phyloP scores from a whole-genome alignment of 2,113 vertebrate species.

The Porphyrio hochstetteri region DNA sequence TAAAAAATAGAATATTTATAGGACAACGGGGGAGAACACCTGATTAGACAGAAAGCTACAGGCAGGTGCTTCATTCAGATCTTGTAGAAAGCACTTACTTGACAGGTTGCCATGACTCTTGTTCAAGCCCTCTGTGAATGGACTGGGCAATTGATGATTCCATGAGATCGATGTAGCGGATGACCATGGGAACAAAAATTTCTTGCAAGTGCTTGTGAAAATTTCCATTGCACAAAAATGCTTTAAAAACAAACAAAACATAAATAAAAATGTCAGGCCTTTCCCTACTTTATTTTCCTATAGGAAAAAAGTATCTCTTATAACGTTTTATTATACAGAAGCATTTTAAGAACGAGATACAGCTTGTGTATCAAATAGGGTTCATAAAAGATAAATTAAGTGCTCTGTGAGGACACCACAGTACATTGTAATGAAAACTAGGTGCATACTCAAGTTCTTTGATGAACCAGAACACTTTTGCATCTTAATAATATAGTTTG shows the following conservation, averaged over 20 bases:
- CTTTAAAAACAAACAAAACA: conserved; percentile 77
- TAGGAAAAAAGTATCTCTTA: background rate
- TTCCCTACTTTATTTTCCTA: background rate
- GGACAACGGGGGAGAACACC: conserved; percentile 54
- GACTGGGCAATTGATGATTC: conserved; percentile 98
- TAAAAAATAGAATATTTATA: conserved; percentile 73
- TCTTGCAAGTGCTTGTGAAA: conserved; percentile 98
- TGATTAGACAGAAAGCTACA: conserved; percentile 42
- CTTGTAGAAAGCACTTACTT: conserved; percentile 81
- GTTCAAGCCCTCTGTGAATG: conserved; percentile 94
- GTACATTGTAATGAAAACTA: background rate
- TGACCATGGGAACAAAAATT: conserved; percentile 90
- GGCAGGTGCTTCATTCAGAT: background rate
- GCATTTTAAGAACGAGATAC: background rate
- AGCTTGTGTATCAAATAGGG: background rate
- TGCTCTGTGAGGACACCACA: background rate
- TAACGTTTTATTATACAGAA: background rate
- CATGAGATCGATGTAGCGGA: conserved; percentile 98
- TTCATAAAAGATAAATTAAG: background rate
- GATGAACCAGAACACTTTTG: background rate
- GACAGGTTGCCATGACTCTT: conserved; percentile 96
- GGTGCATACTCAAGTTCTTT: background rate
- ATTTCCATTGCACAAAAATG: conserved; percentile 89
- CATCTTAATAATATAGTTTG: background rate
- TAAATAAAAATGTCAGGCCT: conserved; percentile 45